Conservation (phyloP, 2,888 invertebrate genomes). For the Dryococelus australis region DNA sequence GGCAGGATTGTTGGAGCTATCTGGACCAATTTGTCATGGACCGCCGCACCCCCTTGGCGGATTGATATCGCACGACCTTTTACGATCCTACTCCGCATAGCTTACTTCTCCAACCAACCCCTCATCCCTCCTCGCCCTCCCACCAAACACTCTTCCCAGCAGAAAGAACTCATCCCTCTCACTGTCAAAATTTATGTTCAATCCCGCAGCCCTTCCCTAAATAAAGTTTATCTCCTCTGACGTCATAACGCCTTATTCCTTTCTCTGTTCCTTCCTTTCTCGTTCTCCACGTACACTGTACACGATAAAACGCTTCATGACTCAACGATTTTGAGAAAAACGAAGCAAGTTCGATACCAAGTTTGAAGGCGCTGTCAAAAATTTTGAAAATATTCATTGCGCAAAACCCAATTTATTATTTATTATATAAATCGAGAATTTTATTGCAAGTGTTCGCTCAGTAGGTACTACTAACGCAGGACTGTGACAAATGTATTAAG, state of each 20-base stretch:
- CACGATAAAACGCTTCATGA: background rate
- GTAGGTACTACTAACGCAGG: too few relatives aligned
- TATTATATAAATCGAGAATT: too few relatives aligned
- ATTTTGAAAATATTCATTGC: background rate
- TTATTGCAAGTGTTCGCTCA: too few relatives aligned
- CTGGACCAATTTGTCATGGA: conserved; percentile 16
- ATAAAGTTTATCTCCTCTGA: conserved; percentile 9
- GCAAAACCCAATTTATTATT: too few relatives aligned
- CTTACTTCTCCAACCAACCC: too few relatives aligned
- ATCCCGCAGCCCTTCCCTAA: background rate
- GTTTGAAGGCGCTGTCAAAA: background rate
- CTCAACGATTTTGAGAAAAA: background rate
- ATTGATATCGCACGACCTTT: background rate
- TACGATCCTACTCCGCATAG: background rate
- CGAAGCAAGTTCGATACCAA: background rate
- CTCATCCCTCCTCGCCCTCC: background rate
- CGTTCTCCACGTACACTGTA: background rate
- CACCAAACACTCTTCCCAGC: background rate
- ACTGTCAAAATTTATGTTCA: conserved; percentile 1
- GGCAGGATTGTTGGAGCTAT: background rate
- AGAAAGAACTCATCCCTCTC: background rate
- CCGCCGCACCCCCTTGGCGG: background rate
- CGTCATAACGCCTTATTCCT: conserved; percentile 7
- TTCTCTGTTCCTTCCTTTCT: background rate
- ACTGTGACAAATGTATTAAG: too few relatives aligned